Evolutionary conservation across 2,797 vertebrate genomes (phyloP), one percentile per base, ranked within the genome.

Genomic region (Coendou prehensilis): DNA sequence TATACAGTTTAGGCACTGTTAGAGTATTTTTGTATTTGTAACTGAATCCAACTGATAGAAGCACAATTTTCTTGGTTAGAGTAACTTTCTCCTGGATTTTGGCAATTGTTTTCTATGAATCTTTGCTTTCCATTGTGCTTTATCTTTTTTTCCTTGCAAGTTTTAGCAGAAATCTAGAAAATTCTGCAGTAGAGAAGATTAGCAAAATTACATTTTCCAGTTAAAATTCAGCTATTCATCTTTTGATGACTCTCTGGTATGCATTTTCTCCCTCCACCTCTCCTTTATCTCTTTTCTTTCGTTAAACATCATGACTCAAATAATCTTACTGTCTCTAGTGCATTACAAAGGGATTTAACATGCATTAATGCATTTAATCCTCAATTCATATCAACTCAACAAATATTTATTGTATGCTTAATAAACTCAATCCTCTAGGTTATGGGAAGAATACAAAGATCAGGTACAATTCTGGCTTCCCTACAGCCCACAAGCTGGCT

Each of bases 321-420:
- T 82, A 82, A 79, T 91, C 61, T 14, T 22, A 86, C 57, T n/a
- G 63, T 61, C n/a, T 96, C 75, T 57, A 59, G 81, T 30, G 67
- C n/a, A 75, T 80, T 64, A 63, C n/a, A 95, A 94, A 89, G 4
- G 8, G 71, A 91, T 89, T 94, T 78, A 67, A 30, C 9, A 41
- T 71, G 30, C 63, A 54, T 64, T 91, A 86, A 93, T 50, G 28
- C 63, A 85, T 78, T 94, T 28, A 37, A 81, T 94, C 54, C 76
- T 89, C 75, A 95, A 82, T 76, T 71, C 84, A 96, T 92, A 95
- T 96, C 94, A 96, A 81, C 54, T 87, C 41, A 37, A 95, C 61
- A 95, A 89, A 87, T 96, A 95, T 89, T 73, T 93, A 67, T 64
- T 84, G 26, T 87, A 52, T 59, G 47, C n/a, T 84, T 95, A 84